Evolutionary conservation across 2,888 invertebrate species (phyloP).

Genomic region (Rhogogaster chlorosoma): DNA sequence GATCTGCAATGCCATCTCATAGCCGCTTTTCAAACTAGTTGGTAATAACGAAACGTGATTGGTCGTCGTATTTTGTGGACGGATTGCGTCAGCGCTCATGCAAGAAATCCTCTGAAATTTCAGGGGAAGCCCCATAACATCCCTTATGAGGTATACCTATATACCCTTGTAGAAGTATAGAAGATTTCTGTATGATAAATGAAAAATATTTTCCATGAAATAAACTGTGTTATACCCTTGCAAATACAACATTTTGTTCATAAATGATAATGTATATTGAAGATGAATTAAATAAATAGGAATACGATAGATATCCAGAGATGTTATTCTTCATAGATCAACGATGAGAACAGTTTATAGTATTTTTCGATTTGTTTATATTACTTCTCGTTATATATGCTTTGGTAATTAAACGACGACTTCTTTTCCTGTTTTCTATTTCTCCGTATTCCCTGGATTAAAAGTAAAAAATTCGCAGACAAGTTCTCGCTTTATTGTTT

Average conservation of each 20-base stretch:
- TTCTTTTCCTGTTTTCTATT: too few relatives aligned
- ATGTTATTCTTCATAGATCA: too few relatives aligned
- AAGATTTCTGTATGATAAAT: neutral
- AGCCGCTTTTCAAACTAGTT: neutral
- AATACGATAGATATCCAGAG: neutral
- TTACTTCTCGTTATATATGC: too few relatives aligned
- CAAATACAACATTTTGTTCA: neutral
- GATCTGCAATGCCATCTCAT: neutral
- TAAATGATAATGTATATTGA: too few relatives aligned
- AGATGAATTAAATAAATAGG: neutral
- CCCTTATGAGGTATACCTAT: neutral
- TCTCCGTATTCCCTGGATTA: too few relatives aligned
- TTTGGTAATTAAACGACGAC: too few relatives aligned
- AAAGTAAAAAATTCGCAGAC: constrained; percentile 82
- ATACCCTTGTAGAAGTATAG: neutral
- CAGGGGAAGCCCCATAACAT: neutral
- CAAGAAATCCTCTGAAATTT: neutral
- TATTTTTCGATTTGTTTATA: neutral
- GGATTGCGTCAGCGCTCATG: neutral
- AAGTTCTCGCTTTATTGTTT: constrained; percentile 81
- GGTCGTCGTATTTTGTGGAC: neutral
- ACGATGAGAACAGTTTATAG: too few relatives aligned
- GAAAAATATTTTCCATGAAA: neutral
- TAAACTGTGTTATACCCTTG: neutral
- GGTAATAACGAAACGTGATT: neutral